Evolutionary conservation across 2,888 invertebrate genomes (phyloP), one percentile per base, ranked within the genome.

Genomic region (Meteorus cinctellus): DNA sequence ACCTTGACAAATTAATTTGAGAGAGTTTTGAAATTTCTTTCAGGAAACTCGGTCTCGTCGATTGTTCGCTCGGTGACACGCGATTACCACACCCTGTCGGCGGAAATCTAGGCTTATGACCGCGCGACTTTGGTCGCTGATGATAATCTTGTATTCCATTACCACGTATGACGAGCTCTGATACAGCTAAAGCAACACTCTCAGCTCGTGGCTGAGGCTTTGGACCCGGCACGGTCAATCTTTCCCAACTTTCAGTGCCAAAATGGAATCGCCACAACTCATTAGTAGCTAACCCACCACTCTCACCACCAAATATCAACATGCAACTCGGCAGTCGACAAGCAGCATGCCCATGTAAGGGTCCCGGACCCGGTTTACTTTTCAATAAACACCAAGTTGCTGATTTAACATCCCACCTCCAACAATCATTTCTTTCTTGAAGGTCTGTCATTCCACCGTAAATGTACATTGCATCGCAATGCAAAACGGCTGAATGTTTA

Each of bases 391-490:
- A 91, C 95, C 95, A 96, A 73, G 91, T 92, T 79, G 94, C 93
- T 0, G 92, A 91, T 83, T 85, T 84, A 6, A 86, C 94, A 88
- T 95, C 94, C 92, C 94, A 96, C 86, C 92, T 91, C 96, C 96
- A 96, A 78, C 96, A 93, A 89, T 96, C 96, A 75, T 91, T 91
- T 84, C 94, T 92, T 83, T 94, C 95, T 81, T 94, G 93, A 76
- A 97, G 92, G 91, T 96, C 96, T 79, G 94, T 94, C 94, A 95
- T 96, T 0, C 97, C 97, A 24, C 96, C 97, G 90, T 95, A 96
- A 86, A 97, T 92, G 94, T 96, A 97, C 92, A 97, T 95, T 3
- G 93, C 92, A 81, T 93, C 93, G 83, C 92, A 94, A 89, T 95
- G 94, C 78, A 96, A 91, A 65, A 96, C 94, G 2, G 96, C 95